Evolutionary conservation across 1,140 invertebrate genomes (phyloP).

Genomic region (Ceratina japonica): DNA sequence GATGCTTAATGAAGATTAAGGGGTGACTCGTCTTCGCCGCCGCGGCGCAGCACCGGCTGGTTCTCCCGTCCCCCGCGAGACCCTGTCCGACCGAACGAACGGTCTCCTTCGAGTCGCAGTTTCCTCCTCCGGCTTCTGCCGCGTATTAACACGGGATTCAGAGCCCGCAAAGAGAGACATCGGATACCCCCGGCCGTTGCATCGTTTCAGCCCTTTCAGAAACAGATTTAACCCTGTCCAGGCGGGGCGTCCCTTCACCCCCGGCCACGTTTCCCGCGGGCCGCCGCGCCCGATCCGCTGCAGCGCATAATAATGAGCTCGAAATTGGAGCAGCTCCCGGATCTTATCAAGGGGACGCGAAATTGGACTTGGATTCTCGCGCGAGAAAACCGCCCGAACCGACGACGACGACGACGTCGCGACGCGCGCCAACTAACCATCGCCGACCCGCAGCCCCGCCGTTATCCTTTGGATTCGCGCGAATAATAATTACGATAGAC

Average conservation of each 20-base stretch:
- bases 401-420: neutral
- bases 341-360: constrained; percentile 34
- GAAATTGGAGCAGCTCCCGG: constrained; percentile 42
- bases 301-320: constrained; percentile 41
- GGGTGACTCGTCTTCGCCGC: constrained; percentile 45
- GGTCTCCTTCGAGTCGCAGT: neutral
- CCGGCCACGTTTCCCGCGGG: no score
- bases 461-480: neutral
- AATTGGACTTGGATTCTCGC: constrained; percentile 40
- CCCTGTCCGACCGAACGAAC: no score
- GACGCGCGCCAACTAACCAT: neutral
- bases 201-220: constrained; percentile 46
- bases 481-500: constrained; percentile 32
- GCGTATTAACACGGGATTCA: constrained; percentile 25
- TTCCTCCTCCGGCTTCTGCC: neutral
- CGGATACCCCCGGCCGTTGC: constrained; percentile 3
- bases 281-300: neutral
- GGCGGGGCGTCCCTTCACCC: no score
- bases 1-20: constrained; percentile 52
- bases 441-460: neutral
- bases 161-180: neutral
- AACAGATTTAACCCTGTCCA: constrained; percentile 47
- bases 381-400: constrained; percentile 6
- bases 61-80: neutral
- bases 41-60: neutral